These are phyloP conservation scores for Lepidocyrtinus sp. DNA, from an alignment of 2,888 invertebrate genomes.

Conservation along the genomic window DNA sequence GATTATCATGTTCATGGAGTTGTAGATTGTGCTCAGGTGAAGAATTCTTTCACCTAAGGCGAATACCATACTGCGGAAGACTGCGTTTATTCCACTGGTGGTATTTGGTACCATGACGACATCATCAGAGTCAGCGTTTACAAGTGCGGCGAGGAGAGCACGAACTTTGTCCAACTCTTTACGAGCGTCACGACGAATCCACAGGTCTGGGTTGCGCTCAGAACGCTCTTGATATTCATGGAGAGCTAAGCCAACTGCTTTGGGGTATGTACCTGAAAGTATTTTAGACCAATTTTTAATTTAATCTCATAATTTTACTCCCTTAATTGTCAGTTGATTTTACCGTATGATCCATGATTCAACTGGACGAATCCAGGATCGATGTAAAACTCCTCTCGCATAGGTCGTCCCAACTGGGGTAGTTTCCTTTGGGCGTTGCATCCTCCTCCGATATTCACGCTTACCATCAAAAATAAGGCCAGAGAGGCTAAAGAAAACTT, in stretches of 20 bases:
- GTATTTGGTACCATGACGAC: slow-evolving; percentile 55
- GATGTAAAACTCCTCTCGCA: slow-evolving; percentile 61
- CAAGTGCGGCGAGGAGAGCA: slow-evolving; percentile 31
- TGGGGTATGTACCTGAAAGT: slow-evolving; percentile 58
- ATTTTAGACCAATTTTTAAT: no score
- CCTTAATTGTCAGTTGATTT: not conserved
- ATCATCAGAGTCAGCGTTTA: slow-evolving; percentile 51
- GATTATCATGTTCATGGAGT: slow-evolving; percentile 54
- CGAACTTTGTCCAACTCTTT: slow-evolving; percentile 50
- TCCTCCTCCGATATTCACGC: no score
- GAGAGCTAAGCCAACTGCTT: slow-evolving; percentile 47
- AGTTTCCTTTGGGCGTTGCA: no score
- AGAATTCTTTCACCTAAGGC: slow-evolving; percentile 55
- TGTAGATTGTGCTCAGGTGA: slow-evolving; percentile 57
- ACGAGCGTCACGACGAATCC: slow-evolving; percentile 59
- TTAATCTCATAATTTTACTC: not conserved
- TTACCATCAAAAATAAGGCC: no score
- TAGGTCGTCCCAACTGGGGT: slow-evolving; percentile 52
- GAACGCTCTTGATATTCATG: slow-evolving; percentile 48
- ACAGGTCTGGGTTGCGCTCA: slow-evolving; percentile 60
- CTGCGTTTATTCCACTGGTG: slow-evolving; percentile 62
- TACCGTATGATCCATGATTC: slow-evolving; percentile 66
- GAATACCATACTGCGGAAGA: slow-evolving; percentile 59
- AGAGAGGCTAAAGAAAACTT: no score
- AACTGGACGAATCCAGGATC: slow-evolving; percentile 41